Conservation (phyloP, 2,113 vertebrate species). For the Mellivora capensis region DNA sequence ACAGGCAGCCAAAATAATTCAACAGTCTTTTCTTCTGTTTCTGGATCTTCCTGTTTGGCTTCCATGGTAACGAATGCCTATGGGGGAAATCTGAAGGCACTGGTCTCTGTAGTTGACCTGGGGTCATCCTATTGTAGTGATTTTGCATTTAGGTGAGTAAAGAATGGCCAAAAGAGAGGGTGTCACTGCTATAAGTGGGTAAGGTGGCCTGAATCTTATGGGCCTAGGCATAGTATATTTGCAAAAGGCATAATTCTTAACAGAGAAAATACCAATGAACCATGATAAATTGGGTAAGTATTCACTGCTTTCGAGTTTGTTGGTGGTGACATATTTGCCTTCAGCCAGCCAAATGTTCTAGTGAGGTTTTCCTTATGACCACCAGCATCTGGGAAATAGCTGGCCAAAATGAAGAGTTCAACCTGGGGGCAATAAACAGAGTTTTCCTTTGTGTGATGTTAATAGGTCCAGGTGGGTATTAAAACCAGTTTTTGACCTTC, state of each 20-base stretch:
- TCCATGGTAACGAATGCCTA: not conserved
- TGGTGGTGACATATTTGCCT: not conserved
- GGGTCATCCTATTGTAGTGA: not conserved
- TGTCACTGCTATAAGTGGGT: not conserved
- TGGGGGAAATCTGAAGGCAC: not conserved
- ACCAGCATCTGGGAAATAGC: not conserved
- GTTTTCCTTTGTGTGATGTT: constrained; percentile 43
- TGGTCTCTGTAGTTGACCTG: not conserved
- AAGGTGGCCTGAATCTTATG: not conserved
- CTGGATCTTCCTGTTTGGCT: constrained; percentile 8
- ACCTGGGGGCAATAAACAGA: not conserved
- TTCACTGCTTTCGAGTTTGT: not conserved
- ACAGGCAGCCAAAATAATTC: not conserved
- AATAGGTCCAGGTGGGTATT: not conserved
- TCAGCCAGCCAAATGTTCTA: not conserved
- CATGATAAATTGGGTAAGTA: not conserved
- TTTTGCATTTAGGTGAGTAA: not conserved
- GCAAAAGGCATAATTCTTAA: not conserved
- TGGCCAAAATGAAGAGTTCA: constrained; percentile 11
- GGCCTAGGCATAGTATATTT: not conserved
- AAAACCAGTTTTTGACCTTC: not conserved
- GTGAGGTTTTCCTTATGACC: constrained; percentile 35
- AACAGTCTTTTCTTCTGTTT: not conserved
- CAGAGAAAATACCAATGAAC: not conserved
- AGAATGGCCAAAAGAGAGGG: not conserved